phyloP scores from a whole-genome alignment of 2,797 vertebrate genomes.

The Peromyscus aztecus region DNA sequence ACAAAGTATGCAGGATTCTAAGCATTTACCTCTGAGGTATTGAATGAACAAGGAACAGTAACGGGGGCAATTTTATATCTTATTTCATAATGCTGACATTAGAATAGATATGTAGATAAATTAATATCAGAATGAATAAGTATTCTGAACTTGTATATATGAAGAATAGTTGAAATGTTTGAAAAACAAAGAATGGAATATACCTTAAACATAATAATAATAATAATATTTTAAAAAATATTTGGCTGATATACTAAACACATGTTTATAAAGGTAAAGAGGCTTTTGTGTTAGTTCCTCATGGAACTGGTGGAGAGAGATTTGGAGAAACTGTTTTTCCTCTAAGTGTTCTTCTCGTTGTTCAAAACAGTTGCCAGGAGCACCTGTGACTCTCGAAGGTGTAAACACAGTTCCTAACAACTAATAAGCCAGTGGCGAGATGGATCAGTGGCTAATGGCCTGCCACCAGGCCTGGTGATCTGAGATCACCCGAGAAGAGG shows the following conservation, averaged over 20 bases:
- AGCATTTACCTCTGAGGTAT: background rate
- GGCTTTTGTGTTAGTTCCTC: background rate
- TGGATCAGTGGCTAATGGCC: background rate
- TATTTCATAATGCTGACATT: background rate
- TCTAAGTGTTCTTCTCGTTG: background rate
- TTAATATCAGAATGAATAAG: background rate
- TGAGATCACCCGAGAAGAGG: background rate
- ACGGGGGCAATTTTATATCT: background rate
- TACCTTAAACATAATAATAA: background rate
- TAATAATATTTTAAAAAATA: background rate
- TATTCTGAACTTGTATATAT: background rate
- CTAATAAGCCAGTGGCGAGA: background rate
- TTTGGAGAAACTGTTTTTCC: background rate
- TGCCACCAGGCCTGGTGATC: background rate
- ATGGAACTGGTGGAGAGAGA: background rate
- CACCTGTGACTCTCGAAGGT: background rate
- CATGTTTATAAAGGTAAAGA: conserved; percentile 24
- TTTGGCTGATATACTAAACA: conserved; percentile 12
- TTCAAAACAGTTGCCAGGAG: background rate
- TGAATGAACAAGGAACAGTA: background rate
- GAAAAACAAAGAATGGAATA: background rate
- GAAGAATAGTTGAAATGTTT: background rate
- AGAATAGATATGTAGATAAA: conserved; percentile 2
- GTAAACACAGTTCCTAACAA: background rate
- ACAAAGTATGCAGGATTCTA: background rate